Base-by-base conservation (phyloP, 2,888 invertebrate species). In the Xylota sylvarum region DNA sequence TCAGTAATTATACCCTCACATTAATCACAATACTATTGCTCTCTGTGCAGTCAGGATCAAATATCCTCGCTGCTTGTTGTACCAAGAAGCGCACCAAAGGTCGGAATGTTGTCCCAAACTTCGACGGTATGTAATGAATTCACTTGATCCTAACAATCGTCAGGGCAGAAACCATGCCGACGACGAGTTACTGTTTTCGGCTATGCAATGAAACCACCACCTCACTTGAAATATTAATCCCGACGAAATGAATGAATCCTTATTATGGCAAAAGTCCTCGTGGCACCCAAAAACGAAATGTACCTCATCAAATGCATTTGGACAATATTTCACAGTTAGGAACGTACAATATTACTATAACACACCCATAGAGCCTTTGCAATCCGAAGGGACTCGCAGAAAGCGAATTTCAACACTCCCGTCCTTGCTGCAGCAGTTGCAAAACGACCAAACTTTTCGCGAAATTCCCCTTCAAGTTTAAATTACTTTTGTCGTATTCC, bases 241-340 rank as follows among this genome's bases (percentile, higher is more conserved):
- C 56, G 23, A 46, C 46, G n/a, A 62, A 83, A 67, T 67, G 65
- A 72, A 72, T 72, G 52, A 78, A 73, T 73, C 78, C 50, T 56
- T 70, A 60, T 80, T 58, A 65, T 43, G 65, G 27, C 19, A 35
- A 40, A 56, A 14, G 10, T 60, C 46, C 30, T 58, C 37, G 40
- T 40, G 60, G 40, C 52, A 23, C 23, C 23, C 23, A 48, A 64
- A 72, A 64, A 1, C 30, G 12, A 58, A 78, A 74, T 48, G 69
- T n/a, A 19, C 40, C 32, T 50, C 70, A 65, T 77, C 70, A 64
- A 77, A 56, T 56, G 27, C 30, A 62, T 64, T 64, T 40, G 46
- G 72, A 77, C 72, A 58, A 83, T 78, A 67, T 52, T 73, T 72
- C 58, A 67, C 52, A 72, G 50, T 67, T 65, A 65, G 60, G 1